Conservation (phyloP, 2,888 invertebrate genomes). For the Pristionchus maxplancki region DNA sequence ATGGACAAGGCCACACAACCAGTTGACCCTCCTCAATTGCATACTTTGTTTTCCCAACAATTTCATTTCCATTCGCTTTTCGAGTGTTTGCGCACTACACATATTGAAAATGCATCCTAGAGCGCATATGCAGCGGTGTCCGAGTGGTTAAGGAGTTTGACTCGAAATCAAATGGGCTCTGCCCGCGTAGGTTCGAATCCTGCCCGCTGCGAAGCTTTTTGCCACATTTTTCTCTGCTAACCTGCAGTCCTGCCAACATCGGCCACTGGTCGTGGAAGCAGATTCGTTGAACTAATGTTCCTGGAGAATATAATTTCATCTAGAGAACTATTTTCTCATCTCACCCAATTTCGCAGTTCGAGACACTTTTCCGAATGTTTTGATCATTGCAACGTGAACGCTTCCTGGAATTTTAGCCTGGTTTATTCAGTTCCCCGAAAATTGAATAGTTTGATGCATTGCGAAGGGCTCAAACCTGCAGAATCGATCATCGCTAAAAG, state of each 20-base stretch:
- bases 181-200: slow-evolving; percentile 59
- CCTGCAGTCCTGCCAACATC: slow-evolving; percentile 79
- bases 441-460: no score
- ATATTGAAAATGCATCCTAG: background rate
- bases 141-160: slow-evolving; percentile 57
- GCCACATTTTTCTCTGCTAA: background rate
- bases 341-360: slow-evolving; percentile 86
- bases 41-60: background rate
- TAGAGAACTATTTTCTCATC: no score
- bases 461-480: no score
- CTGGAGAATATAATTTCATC: slow-evolving; percentile 76
- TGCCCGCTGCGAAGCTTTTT: slow-evolving; percentile 51
- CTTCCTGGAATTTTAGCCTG: slow-evolving; percentile 37
- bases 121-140: slow-evolving; percentile 44
- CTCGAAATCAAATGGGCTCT: slow-evolving; percentile 58
- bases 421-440: no score
- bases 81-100: background rate
- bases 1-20: slow-evolving; percentile 89
- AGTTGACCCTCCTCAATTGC: slow-evolving; percentile 83
- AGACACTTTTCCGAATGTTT: slow-evolving; percentile 83
- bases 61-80: background rate
- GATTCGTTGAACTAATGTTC: slow-evolving; percentile 83
- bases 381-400: slow-evolving; percentile 82
- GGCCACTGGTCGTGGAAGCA: slow-evolving; percentile 87
- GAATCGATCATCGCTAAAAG: slow-evolving; percentile 89